Conservation (phyloP, 2,113 vertebrate species). For the Chlamydotis undulata region DNA sequence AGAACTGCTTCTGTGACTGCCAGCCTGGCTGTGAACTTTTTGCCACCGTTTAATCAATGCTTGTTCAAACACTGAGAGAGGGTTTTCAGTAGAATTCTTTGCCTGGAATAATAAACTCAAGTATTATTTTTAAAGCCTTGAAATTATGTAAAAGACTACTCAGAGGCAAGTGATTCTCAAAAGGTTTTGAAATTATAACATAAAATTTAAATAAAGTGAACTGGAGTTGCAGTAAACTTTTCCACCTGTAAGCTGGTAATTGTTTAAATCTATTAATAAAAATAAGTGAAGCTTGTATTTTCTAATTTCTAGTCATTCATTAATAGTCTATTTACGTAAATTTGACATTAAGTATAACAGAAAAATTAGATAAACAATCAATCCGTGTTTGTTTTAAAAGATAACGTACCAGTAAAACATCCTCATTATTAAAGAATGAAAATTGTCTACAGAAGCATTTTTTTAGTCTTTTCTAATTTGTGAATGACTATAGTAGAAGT, state of each 20-base stretch:
- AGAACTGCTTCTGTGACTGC: conserved; percentile 35
- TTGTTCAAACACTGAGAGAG: conserved; percentile 11
- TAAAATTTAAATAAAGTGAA: conserved; percentile 37
- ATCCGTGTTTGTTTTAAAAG: background rate
- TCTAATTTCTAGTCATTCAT: background rate
- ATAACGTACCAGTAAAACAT: background rate
- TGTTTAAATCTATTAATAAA: conserved; percentile 39
- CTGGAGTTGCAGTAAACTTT: conserved; percentile 27
- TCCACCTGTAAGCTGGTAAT: background rate
- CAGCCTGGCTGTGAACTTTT: conserved; percentile 44
- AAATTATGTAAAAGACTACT: conserved; percentile 15
- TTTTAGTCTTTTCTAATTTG: background rate
- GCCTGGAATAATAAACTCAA: background rate
- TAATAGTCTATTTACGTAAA: background rate
- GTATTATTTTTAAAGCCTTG: conserved; percentile 59
- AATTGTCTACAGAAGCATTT: background rate
- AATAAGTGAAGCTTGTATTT: background rate
- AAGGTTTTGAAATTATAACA: conserved; percentile 19
- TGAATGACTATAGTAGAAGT: background rate
- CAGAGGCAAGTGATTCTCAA: conserved; percentile 16
- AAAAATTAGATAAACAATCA: background rate
- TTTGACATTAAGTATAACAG: background rate
- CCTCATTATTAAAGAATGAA: background rate
- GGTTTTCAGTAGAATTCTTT: conserved; percentile 19
- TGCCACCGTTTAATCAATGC: conserved; percentile 10